phyloP scores from a whole-genome alignment of 2,113 vertebrate species.

The Mandrillus leucophaeus region DNA sequence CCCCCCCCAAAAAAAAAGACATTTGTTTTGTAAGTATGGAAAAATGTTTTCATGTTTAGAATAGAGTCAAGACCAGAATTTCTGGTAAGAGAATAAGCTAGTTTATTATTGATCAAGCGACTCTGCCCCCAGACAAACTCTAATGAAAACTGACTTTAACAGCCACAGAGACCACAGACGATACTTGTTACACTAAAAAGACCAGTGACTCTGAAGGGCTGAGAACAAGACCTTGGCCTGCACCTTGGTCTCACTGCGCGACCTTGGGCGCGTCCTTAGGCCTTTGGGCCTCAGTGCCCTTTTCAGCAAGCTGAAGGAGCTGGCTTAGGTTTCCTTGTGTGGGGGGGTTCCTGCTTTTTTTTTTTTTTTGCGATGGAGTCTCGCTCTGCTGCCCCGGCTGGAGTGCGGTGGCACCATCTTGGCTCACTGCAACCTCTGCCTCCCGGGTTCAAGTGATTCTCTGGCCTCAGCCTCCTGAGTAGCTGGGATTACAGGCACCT shows the following conservation, averaged over 20 bases:
- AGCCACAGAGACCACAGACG: neutral
- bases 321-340: neutral
- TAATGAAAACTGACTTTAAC: neutral
- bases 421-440: no score
- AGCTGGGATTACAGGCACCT: no score
- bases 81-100: neutral
- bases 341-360: no score
- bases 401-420: no score
- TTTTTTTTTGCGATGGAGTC: no score
- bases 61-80: neutral
- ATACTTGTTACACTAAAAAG: neutral
- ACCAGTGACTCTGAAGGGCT: neutral
- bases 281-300: neutral
- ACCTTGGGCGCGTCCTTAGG: neutral
- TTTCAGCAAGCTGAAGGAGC: neutral
- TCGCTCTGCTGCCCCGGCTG: no score
- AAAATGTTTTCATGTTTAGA: neutral
- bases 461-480: no score
- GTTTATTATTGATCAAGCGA: neutral
- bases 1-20: neutral
- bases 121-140: neutral
- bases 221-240: no score
- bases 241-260: neutral
- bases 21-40: neutral
- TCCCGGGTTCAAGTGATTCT: no score